Conservation (phyloP, 2,113 vertebrate species). For the Psammodynastes pulverulentus region DNA sequence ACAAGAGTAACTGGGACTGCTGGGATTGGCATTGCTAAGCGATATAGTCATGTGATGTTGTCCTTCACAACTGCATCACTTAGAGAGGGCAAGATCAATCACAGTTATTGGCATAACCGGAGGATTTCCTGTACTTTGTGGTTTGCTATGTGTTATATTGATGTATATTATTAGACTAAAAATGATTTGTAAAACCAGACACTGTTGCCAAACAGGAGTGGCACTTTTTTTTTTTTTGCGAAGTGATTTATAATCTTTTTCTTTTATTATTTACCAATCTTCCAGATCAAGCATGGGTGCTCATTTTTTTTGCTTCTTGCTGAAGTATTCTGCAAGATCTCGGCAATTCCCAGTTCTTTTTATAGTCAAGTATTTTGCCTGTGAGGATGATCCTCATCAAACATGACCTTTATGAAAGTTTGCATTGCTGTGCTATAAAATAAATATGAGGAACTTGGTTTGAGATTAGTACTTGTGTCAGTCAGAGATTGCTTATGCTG, state of each 20-base stretch:
- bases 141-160: neutral
- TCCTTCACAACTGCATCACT: neutral
- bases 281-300: neutral
- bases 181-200: neutral
- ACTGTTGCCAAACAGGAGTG: neutral
- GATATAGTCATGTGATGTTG: neutral
- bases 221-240: neutral
- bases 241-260: neutral
- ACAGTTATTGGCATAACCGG: neutral
- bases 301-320: neutral
- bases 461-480: conserved; percentile 31
- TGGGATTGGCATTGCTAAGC: neutral
- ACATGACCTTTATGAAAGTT: conserved; percentile 33
- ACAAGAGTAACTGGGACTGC: neutral
- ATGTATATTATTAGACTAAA: neutral
- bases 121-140: neutral
- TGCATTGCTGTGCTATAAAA: conserved; percentile 19
- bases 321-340: neutral
- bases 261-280: neutral
- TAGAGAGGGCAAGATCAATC: neutral
- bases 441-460: conserved; percentile 26
- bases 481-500: neutral
- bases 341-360: conserved; percentile 21
- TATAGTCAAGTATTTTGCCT: conserved; percentile 12
- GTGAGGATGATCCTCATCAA: conserved; percentile 27